Evolutionary conservation across 2,888 invertebrate species (phyloP), one percentile per base, ranked within the genome.

Genomic region (Agonum fuliginosum): DNA sequence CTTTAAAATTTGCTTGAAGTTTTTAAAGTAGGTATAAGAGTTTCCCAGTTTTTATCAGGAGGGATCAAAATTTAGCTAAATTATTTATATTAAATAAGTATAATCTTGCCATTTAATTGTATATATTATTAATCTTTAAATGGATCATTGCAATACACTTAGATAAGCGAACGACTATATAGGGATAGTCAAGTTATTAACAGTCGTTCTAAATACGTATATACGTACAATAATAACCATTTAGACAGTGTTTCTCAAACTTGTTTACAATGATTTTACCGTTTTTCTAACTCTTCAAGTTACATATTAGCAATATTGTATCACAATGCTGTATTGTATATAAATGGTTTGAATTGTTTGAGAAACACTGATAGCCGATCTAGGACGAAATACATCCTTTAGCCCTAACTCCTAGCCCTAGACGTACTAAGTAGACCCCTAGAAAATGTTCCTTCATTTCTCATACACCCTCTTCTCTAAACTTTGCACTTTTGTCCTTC

Each of bases 11-110:
- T 51, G 30, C 8, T 48, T 30, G 43, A 70, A 19, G 10, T 65
- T 48, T 70, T 70, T 70, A 67, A 43, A 37, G 58, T 74, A 74
- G 37, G 20, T 19, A 41, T 46, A 27, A 62, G 41, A 65, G 12
- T 74, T 75, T 67, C 41, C 70, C 71, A 30, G 51, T 46, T 62
- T 62, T 62, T 71, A 65, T 62, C 43, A 43, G 20, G 41, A 43
- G 74, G 74, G 65, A 74, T 62, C 74, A 74, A 74, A 62, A 74
- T 74, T 73, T 74, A 74, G 62, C 74, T 43, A 74, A 74, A 74
- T 74, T 74, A 62, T 41, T 41, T 43, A 67, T 75, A 46, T 67
- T 46, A 58, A 34, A 72, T 58, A 73, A 37, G 20, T 54, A 58
- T 58, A 62, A 75, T 67, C 65, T 74, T 74, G 65, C 74, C 65